phyloP scores from a whole-genome alignment of 2,888 invertebrate genomes.

The Campoplex nolae region DNA sequence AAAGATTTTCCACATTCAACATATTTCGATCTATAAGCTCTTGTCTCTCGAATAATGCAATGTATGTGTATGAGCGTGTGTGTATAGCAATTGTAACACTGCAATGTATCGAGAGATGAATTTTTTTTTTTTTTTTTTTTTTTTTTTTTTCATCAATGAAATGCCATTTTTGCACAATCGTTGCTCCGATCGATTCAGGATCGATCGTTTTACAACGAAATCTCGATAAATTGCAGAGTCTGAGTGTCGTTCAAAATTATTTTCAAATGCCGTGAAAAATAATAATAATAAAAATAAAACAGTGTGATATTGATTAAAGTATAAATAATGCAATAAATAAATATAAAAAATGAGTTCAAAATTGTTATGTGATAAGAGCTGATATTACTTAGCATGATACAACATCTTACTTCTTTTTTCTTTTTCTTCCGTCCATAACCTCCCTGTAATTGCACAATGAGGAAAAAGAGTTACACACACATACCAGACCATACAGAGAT shows the following conservation, averaged over 20 bases:
- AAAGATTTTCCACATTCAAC: not conserved
- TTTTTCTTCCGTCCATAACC: constrained; percentile 98
- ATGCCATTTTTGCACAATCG: not conserved
- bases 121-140: not conserved
- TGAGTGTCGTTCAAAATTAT: constrained; percentile 40
- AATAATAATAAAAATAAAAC: constrained; percentile 20
- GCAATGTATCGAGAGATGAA: constrained; percentile 42
- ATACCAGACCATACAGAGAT: constrained; percentile 79
- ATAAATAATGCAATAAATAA: constrained; percentile 46
- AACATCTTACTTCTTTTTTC: constrained; percentile 98
- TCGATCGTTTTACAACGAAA: not conserved
- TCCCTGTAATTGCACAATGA: constrained; percentile 89
- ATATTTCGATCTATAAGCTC: constrained; percentile 7
- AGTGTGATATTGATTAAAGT: not conserved
- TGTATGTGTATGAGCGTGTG: constrained; percentile 2
- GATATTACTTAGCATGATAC: constrained; percentile 83
- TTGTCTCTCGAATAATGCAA: constrained; percentile 5
- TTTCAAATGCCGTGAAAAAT: constrained; percentile 61
- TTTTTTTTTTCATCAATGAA: not conserved
- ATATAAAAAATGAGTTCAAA: constrained; percentile 72
- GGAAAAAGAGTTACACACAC: constrained; percentile 84
- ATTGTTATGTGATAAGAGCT: constrained; percentile 72
- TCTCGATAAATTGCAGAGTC: constrained; percentile 56
- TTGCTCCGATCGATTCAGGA: not conserved
- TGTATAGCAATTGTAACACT: constrained; percentile 22